Evolutionary conservation across 2,888 invertebrate species (phyloP), one percentile per base, ranked within the genome.

Genomic region (Crioceris asparagi): DNA sequence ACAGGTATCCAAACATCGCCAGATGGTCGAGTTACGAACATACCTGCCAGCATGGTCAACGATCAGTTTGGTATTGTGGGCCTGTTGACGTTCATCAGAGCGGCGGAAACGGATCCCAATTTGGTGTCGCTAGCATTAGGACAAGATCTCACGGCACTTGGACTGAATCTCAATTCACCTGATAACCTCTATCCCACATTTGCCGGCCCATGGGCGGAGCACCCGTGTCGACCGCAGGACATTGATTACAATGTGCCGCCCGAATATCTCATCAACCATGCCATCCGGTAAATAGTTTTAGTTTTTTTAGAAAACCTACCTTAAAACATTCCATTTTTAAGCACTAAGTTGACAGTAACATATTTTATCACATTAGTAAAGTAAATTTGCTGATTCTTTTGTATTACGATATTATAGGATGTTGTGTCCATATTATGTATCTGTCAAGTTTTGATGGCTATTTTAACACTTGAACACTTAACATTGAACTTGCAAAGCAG

Each of bases 21-120:
- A 32, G 94, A 96, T 71, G 94, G 94, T 81, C 86, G 88, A 72
- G 93, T 98, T 59, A 90, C 94, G 64, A 94, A 96, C 71, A 97
- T 99, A 72, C 98, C 98, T 45, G 80, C 83, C 51, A 90, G 90
- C 61, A 98, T 99, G 97, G 91, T 99, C 50, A 88, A 86, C 55
- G 98, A 99, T 70, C 98, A 98, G 71, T 98, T 94, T 67, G 98
- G 98, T 55, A 97, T 99, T 74, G 94, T 97, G 50, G 98, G 98
- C 32, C 75, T 99, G 54, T 72, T 99, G 66, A 93, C 97, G 52
- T 97, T 97, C 69, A 94, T 99, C 54, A 77, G 96, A 61, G 93
- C 94, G 47, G 93, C 96, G 45, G 97, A 98, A 69, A 86, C 91
- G 40, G 94, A 97, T 70, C 93, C 91, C 36, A 92, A 92, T 67